Evolutionary conservation across 2,888 invertebrate genomes (phyloP).

Genomic region (Spodoptera picta): DNA sequence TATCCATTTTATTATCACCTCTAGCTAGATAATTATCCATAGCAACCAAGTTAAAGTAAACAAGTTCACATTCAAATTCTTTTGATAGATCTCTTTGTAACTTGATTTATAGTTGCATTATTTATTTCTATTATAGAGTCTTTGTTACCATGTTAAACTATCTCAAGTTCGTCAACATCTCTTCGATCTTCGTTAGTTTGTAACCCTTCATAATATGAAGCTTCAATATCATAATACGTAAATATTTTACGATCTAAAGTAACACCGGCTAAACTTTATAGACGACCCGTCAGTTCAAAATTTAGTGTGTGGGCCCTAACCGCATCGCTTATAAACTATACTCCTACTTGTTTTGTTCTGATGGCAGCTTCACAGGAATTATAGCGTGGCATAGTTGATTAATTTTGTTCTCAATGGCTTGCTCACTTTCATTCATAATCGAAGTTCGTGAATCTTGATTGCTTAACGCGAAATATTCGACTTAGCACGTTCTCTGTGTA

Average conservation of each 20-base stretch:
- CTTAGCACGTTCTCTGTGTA: too few relatives aligned
- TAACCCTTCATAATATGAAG: slow-evolving; percentile 31
- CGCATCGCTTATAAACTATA: slow-evolving; percentile 62
- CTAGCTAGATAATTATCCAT: too few relatives aligned
- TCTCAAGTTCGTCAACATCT: slow-evolving; percentile 2
- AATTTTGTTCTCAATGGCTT: slow-evolving; percentile 54
- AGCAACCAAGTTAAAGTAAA: too few relatives aligned
- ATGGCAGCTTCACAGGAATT: slow-evolving; percentile 54
- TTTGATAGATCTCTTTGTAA: too few relatives aligned
- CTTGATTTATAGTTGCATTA: neutral
- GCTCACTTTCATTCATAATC: neutral
- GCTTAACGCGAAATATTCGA: too few relatives aligned
- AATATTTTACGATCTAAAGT: slow-evolving; percentile 63
- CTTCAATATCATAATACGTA: slow-evolving; percentile 52
- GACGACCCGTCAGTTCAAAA: slow-evolving; percentile 60
- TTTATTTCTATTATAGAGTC: too few relatives aligned
- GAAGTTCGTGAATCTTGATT: too few relatives aligned
- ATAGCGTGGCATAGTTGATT: slow-evolving; percentile 51
- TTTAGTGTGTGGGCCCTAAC: slow-evolving; percentile 62
- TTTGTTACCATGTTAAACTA: neutral
- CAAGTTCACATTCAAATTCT: too few relatives aligned
- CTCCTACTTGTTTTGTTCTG: slow-evolving; percentile 53
- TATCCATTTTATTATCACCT: neutral
- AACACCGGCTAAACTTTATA: slow-evolving; percentile 63
- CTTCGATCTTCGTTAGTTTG: slow-evolving; percentile 18